Evolutionary conservation across 2,888 invertebrate species (phyloP).

Genomic region (Amblyjoppa fuscipennis): DNA sequence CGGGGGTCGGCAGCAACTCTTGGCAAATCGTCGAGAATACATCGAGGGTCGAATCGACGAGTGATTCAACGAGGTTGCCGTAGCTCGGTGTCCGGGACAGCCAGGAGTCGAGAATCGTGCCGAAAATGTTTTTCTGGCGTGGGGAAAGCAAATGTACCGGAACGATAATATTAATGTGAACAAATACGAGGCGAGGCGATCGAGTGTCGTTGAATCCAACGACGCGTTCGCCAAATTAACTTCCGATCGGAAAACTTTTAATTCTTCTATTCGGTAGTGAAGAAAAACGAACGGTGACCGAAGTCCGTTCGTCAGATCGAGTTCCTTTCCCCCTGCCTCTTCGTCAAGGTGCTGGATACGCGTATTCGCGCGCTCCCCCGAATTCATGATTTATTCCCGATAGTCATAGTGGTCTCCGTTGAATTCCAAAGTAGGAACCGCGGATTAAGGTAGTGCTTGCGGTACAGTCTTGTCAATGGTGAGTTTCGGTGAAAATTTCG

Average conservation of each 20-base stretch:
- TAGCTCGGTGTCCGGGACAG: conserved; percentile 82
- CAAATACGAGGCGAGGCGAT: neutral
- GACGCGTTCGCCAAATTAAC: conserved; percentile 24
- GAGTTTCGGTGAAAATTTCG: too few species aligned
- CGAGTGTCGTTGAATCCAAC: neutral
- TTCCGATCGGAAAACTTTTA: conserved; percentile 2
- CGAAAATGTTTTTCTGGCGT: conserved; percentile 88
- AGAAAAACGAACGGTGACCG: conserved; percentile 2
- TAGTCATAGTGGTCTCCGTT: neutral
- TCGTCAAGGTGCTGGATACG: neutral
- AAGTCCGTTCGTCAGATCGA: neutral
- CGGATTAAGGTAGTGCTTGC: neutral
- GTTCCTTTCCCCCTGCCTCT: too few species aligned
- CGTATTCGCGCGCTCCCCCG: neutral
- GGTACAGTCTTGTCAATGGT: too few species aligned
- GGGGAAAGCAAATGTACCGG: neutral
- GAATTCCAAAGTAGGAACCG: neutral
- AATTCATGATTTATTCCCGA: neutral
- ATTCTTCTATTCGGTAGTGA: neutral
- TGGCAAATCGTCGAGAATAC: conserved; percentile 89
- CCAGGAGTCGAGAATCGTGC: conserved; percentile 91
- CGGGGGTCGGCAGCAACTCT: conserved; percentile 94
- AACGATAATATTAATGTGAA: neutral
- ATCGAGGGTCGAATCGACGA: conserved; percentile 89
- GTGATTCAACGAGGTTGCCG: conserved; percentile 81